Evolutionary conservation across 2,113 vertebrate genomes (phyloP).

Genomic region (Tachuris rubrigastra): DNA sequence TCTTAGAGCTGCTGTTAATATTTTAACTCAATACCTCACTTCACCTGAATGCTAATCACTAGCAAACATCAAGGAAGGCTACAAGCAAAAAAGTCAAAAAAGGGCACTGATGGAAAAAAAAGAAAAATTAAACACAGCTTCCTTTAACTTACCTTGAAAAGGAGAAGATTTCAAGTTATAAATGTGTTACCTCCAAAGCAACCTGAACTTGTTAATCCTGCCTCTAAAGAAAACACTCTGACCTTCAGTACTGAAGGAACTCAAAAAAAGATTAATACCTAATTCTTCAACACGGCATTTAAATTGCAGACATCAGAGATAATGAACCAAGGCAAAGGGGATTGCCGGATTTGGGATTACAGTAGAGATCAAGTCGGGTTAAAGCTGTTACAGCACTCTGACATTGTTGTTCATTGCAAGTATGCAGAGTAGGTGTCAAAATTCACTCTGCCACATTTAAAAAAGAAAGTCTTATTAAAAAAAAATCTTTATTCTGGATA

Average conservation of each 20-base stretch:
- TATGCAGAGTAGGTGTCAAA: background rate
- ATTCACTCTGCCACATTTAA: background rate
- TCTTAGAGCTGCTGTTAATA: background rate
- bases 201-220: background rate
- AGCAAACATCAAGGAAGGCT: background rate
- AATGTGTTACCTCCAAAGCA: background rate
- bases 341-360: slow-evolving; percentile 70
- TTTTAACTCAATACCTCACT: background rate
- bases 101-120: background rate
- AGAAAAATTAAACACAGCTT: background rate
- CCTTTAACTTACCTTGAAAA: background rate
- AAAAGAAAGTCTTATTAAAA: background rate
- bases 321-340: slow-evolving; percentile 67
- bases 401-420: background rate
- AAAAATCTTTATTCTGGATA: background rate
- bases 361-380: slow-evolving; percentile 59
- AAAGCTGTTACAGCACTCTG: slow-evolving; percentile 46
- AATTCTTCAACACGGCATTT: slow-evolving; percentile 35
- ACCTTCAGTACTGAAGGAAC: slow-evolving; percentile 37
- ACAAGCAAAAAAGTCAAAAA: background rate
- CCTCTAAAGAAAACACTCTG: background rate
- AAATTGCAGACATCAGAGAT: slow-evolving; percentile 68
- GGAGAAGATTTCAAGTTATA: background rate
- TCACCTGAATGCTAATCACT: background rate
- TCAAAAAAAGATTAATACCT: slow-evolving; percentile 48